phyloP scores from a whole-genome alignment of 1,140 invertebrate genomes.

The Tetragonula clypearis region DNA sequence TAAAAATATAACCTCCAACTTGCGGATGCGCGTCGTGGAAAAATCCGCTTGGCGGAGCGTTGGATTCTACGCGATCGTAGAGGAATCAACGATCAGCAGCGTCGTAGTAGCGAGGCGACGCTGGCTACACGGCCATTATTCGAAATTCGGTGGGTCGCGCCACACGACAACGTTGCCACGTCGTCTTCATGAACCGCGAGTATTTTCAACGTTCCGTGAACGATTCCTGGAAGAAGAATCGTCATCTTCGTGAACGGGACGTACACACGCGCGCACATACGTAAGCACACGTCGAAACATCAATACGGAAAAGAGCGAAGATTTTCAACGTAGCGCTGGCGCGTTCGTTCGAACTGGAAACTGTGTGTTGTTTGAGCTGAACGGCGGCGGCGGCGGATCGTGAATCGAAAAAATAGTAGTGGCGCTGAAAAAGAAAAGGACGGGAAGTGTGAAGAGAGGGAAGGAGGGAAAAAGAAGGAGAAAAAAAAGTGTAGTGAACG shows the following conservation, averaged over 20 bases:
- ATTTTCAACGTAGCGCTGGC: slow-evolving; percentile 8
- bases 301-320: neutral
- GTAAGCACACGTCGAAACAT: slow-evolving; percentile 11
- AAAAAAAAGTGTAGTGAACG: neutral
- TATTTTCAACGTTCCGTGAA: slow-evolving; percentile 59
- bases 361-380: neutral
- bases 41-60: neutral
- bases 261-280: neutral
- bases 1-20: neutral
- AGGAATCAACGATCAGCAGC: slow-evolving; percentile 27
- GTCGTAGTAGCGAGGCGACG: slow-evolving; percentile 23
- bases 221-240: slow-evolving; percentile 61
- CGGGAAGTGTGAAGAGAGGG: neutral
- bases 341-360: neutral
- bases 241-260: slow-evolving; percentile 53
- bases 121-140: slow-evolving; percentile 66
- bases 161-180: slow-evolving; percentile 60
- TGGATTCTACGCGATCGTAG: no score
- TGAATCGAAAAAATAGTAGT: neutral
- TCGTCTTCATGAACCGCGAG: slow-evolving; percentile 50
- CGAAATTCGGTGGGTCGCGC: slow-evolving; percentile 68
- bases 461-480: neutral
- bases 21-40: neutral
- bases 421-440: neutral
- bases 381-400: neutral